Base-by-base conservation (phyloP, 2,888 invertebrate genomes). In the Drosophila cyrtoloma region DNA sequence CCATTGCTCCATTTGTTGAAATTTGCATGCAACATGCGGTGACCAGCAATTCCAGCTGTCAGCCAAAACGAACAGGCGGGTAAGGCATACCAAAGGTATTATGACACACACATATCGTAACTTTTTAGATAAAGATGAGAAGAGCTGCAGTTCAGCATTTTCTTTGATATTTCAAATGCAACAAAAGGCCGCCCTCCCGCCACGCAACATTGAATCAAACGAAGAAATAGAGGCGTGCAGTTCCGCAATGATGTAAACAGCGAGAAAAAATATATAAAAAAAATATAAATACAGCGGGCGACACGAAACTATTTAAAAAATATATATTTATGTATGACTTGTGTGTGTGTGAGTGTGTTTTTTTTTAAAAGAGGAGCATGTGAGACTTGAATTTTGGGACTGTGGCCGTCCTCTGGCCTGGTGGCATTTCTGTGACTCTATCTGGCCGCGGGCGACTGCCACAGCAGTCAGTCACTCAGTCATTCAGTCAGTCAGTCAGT, bases 181-280 rank as follows among this genome's bases (percentile, higher is more conserved):
- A 89, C 84, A 86, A 85, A 86, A 73, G 76, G 67, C 65, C 64
- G 70, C 63, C 47, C 76, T 68, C 55, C 79, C 80, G 82, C 81
- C 50, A 51, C 63, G 75, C 61, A 64, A 71, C 70, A 60, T 53
- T 44, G 68, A 76, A 75, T 79, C 53, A 51, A 53, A 51, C 35
- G 63, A 28, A 39, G 47, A 47, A 47, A 50, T 53, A 57, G 62
- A 33, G 59, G 33, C 70, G 55, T 65, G 39, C 77, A 87, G 85
- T 89, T 85, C 89, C 85, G 89, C 84, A 86, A 88, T 87, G 87
- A 87, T 87, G 87, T 86, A 87, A 87, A 86, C 86, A 78, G 63
- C 74, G 51, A 76, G 81, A 88, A 73, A 63, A 62, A 26, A 32
- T 6, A 51, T 9, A 26, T 3, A 58, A 71, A 68, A 60, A 26